These are phyloP conservation scores for Gymnocephalus cernua DNA, from an alignment of 2,113 vertebrate genomes.

Conservation along the genomic window DNA sequence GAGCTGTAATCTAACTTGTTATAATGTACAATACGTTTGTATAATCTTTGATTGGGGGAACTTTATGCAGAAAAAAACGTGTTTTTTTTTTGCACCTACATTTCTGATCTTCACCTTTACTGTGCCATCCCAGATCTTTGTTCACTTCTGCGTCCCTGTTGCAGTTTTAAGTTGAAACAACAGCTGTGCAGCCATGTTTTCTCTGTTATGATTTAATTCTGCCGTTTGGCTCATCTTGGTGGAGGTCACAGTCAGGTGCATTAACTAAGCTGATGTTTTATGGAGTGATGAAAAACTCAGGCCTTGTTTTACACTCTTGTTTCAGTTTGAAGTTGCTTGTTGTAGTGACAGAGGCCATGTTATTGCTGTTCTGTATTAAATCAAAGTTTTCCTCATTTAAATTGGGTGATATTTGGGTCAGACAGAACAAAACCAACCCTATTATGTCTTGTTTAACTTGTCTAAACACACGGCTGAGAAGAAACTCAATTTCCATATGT, in stretches of 20 bases:
- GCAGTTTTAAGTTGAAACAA: slow-evolving; percentile 38
- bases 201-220: slow-evolving; percentile 31
- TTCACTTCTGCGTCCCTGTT: slow-evolving; percentile 10
- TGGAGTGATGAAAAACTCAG: slow-evolving; percentile 46
- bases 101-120: slow-evolving; percentile 46
- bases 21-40: slow-evolving; percentile 76
- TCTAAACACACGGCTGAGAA: background rate
- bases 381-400: slow-evolving; percentile 37
- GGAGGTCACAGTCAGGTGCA: background rate
- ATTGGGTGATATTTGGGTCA: slow-evolving; percentile 12
- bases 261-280: slow-evolving; percentile 32
- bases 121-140: slow-evolving; percentile 27
- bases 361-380: slow-evolving; percentile 60
- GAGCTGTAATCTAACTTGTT: slow-evolving; percentile 74
- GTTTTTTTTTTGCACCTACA: slow-evolving; percentile 34
- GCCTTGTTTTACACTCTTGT: slow-evolving; percentile 55
- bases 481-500: slow-evolving; percentile 2
- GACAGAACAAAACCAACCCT: background rate
- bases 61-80: slow-evolving; percentile 55
- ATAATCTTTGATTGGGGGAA: slow-evolving; percentile 68
- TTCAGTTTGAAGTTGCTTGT: slow-evolving; percentile 50
- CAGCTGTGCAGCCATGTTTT: background rate
- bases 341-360: slow-evolving; percentile 29
- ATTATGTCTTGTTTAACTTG: slow-evolving; percentile 7
- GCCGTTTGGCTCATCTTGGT: background rate